Evolutionary conservation across 2,113 vertebrate species (phyloP).

Genomic region (Platichthys flesus): DNA sequence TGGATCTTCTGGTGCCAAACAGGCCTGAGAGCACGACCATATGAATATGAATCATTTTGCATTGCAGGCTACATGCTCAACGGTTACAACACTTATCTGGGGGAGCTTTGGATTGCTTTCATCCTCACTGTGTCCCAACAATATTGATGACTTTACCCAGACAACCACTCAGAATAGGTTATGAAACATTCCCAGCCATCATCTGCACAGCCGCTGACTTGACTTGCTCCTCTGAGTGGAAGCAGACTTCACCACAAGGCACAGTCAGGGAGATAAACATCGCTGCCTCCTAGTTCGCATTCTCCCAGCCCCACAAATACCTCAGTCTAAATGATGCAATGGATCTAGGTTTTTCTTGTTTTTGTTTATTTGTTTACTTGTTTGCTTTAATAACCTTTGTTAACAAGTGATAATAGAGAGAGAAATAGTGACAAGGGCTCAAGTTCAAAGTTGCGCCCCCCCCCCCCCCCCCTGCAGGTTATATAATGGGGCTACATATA

Average conservation of each 20-base stretch:
- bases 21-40: background rate
- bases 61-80: background rate
- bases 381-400: background rate
- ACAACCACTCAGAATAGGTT: conserved; percentile 12
- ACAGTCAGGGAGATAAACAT: conserved; percentile 37
- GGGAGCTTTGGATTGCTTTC: background rate
- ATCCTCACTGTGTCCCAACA: conserved; percentile 11
- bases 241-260: conserved; percentile 55
- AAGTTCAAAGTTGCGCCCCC: background rate
- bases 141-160: conserved; percentile 5
- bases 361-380: background rate
- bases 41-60: background rate
- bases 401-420: conserved; percentile 3
- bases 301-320: conserved; percentile 21
- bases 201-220: conserved; percentile 25
- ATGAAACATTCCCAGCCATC: conserved; percentile 31
- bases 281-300: conserved; percentile 23
- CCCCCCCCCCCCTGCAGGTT: background rate
- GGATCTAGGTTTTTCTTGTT: background rate
- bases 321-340: conserved; percentile 11
- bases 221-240: conserved; percentile 48
- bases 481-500: conserved; percentile 22
- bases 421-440: conserved; percentile 4
- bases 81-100: background rate
- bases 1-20: too few species aligned